A percentile compares a stretch with the other conserved stretches of the same genome.
These are phyloP conservation scores for Pachycephala philippinensis DNA, from an alignment of 2,113 vertebrate species.

Conservation along the genomic window DNA sequence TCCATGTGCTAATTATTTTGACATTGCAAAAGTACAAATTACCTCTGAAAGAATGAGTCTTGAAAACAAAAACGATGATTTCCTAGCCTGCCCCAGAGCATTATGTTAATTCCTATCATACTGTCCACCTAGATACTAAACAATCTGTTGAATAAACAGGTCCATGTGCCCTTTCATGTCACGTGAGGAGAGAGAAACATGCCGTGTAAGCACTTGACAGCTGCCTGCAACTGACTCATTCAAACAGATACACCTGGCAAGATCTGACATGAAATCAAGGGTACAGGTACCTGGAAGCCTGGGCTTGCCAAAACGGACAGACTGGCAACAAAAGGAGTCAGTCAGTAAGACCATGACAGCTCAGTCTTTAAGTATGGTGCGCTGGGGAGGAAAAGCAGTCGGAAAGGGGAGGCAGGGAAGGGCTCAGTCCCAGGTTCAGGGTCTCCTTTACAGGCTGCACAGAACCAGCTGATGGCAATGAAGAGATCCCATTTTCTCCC, in stretches of 20 bases:
- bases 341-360: not conserved
- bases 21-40: not conserved
- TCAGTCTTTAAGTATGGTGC: not conserved
- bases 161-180: conserved; percentile 38
- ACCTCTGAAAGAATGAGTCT: not conserved
- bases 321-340: not conserved
- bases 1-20: not conserved
- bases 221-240: conserved; percentile 40
- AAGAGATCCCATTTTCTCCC: not conserved
- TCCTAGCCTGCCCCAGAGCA: not conserved
- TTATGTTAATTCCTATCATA: not conserved
- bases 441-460: not conserved
- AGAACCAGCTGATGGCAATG: not conserved
- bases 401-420: not conserved
- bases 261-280: conserved; percentile 30
- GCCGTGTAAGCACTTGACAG: conserved; percentile 41
- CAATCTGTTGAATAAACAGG: conserved; percentile 25
- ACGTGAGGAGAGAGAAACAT: not conserved
- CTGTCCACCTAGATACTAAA: not conserved
- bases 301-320: conserved; percentile 35
- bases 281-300: not conserved
- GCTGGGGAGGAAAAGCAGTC: rapidly evolving
- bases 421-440: not conserved
- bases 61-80: not conserved
- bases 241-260: conserved; percentile 31